These are phyloP conservation scores for Sinocyclocheilus maitianheensis DNA, from an alignment of 2,113 vertebrate genomes.

Conservation along the genomic window DNA sequence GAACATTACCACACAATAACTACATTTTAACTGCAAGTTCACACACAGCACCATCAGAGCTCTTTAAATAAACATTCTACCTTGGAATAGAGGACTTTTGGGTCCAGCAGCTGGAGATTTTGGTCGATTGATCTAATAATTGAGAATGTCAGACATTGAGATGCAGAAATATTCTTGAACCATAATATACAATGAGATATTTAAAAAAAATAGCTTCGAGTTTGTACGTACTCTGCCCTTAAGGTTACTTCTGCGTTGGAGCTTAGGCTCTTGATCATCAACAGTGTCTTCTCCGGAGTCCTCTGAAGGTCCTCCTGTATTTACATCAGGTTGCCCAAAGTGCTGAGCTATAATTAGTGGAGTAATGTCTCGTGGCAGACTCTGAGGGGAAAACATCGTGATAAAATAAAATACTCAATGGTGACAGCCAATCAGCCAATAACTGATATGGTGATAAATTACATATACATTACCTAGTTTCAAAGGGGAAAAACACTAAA, in stretches of 20 bases:
- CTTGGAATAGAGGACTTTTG: constrained; percentile 75
- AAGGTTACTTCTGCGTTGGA: constrained; percentile 86
- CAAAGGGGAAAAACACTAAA: background rate
- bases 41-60: background rate
- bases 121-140: constrained; percentile 78
- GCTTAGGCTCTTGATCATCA: constrained; percentile 80
- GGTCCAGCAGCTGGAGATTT: constrained; percentile 83
- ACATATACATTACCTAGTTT: background rate
- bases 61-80: constrained; percentile 59
- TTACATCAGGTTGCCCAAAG: constrained; percentile 70
- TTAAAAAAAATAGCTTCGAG: background rate
- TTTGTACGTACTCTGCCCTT: constrained; percentile 80
- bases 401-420: background rate
- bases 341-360: constrained; percentile 77
- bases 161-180: background rate
- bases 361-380: constrained; percentile 84
- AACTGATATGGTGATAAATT: background rate
- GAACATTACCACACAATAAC: background rate
- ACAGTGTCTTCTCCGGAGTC: constrained; percentile 91
- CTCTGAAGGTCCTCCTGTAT: constrained; percentile 80
- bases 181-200: constrained; percentile 43
- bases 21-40: background rate
- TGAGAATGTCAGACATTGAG: constrained; percentile 53
- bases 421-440: background rate
- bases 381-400: constrained; percentile 70